Evolutionary conservation across 2,888 invertebrate genomes (phyloP), one percentile per base, ranked within the genome.

Genomic region (Epirrita christyi): DNA sequence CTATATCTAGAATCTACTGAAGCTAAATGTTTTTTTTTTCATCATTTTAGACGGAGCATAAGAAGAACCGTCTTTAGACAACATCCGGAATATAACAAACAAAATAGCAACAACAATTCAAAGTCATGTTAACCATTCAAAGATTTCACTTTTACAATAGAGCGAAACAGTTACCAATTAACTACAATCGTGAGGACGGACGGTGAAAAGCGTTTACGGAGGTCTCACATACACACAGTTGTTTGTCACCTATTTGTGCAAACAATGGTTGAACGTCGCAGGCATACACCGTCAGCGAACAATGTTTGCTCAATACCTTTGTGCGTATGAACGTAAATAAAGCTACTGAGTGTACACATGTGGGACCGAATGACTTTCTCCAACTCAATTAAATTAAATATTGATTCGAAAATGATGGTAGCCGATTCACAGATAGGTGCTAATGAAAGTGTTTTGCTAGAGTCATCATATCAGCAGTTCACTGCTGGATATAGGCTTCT

Each of bases 121-220:
- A 48, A 45, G 46, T 44, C 51, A 42, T 41, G 51, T 74, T 68
- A 69, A 72, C 71, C 68, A 71, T 75, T 76, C 67, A 40, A 68
- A 71, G 74, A 73, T 82, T 83, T 83, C 83, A 82, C 85, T 85
- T 85, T 85, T 79, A 84, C 78, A 79, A 80, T 75, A 68, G 72
- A 68, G 44, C 66, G 66, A 77, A 78, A 75, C 75, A 75, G 76
- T 78, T 72, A 67, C 72, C 76, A 81, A 80, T 79, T 77, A 75
- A 76, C 75, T 69, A 76, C 79, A 76, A 81, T 76, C 72, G 71
- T 65, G 70, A 74, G 70, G 70, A 49, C 73, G 75, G 70, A 43
- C 73, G 74, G 76, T 73, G 76, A 78, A 81, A 78, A 73, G 71
- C 74, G 75, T 77, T 78, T 73, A 75, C 73, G 70, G 69, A 72